Base-by-base conservation (phyloP, 2,113 vertebrate species). In the Phasianus colchicus region DNA sequence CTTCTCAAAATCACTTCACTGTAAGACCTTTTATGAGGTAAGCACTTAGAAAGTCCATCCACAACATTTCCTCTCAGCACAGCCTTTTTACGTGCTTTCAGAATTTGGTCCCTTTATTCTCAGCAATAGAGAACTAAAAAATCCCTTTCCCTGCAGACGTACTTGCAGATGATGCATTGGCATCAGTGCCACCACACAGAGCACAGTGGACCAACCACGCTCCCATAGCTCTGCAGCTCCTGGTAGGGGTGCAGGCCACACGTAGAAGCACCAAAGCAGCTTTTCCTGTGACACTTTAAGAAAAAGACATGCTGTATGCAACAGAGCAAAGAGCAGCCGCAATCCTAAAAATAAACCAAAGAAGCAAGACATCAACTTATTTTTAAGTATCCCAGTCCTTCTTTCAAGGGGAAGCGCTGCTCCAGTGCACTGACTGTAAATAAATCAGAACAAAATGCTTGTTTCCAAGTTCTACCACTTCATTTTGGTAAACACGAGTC, bases 361-460 rank as follows among this genome's bases (percentile, higher is more conserved):
- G 45, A 73, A n/a, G 43, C 24, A 18, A 52, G n/a, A 13, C 25
- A 29, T 42, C n/a, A 16, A 11, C n/a, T 83, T 83, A 80, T 65
- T 88, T 93, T 72, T 52, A 67, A 69, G 32, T 70, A 27, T 72
- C 76, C 83, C 60, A 52, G 17, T 57, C 64, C 55, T 50, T 71
- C 60, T 79, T 88, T 73, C 19, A 61, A 73, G 66, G 32, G 42
- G 18, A 86, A 67, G 58, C 5, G 5, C 67, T 86, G 65, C 79
- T 43, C 38, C 10, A 34, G n/a, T 42, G 24, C n/a, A 89, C 52
- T 81, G 77, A 69, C 34, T 1, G 5, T 77, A 85, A 91, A 80
- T 72, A 93, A 89, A 95, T 80, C 45, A 32, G 85, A 93, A 79
- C 24, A 63, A 94, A 95, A 90, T 36, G 17, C 69, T 90, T 4